Evolutionary conservation across 2,113 vertebrate species (phyloP), one percentile per base, ranked within the genome.

Genomic region (Brachirus orientalis): DNA sequence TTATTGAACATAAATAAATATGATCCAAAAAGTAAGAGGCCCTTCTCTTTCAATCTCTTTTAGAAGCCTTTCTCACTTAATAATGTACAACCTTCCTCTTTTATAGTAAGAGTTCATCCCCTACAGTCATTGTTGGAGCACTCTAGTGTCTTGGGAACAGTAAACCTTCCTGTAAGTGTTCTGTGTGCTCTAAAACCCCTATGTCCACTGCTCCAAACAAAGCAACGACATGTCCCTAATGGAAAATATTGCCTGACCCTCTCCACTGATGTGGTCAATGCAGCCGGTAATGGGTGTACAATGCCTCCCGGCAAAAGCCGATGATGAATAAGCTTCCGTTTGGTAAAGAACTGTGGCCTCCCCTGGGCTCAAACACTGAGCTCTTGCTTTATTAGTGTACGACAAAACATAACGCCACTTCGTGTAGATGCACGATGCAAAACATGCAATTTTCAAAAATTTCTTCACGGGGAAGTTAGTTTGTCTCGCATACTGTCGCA

Each of bases 211-310:
- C 70, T 72, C 50, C 70, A 58, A 57, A 75, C 75, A 87, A 83
- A 87, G 56, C 72, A 59, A 36, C 69, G 28, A 45, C 43, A 4
- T 51, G 59, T 36, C 72, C 72, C 81, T 90, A 92, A 91, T 92
- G 91, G 91, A 91, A 92, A 89, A 85, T 77, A 83, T 77, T 0
- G 77, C 85, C 86, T 74, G 82, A 87, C 82, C 85, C 75, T 33
- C 36, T 81, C 38, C 38, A 12, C 75, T 75, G 53, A 63, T 79
- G 79, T 87, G 73, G 83, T 91, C 86, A 88, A 89, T 91, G 82
- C 73, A 66, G 77, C 52, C 83, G 41, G 69, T 90, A 91, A 91
- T 88, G 89, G 86, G 48, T 44, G 18, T 52, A 55, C 71, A 10
- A 20, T 72, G 89, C 83, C 90, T 73, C 47, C 47, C 40, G 87